Evolutionary conservation across 2,888 invertebrate species (phyloP).

Genomic region (Lasioglossum oenotherae): DNA sequence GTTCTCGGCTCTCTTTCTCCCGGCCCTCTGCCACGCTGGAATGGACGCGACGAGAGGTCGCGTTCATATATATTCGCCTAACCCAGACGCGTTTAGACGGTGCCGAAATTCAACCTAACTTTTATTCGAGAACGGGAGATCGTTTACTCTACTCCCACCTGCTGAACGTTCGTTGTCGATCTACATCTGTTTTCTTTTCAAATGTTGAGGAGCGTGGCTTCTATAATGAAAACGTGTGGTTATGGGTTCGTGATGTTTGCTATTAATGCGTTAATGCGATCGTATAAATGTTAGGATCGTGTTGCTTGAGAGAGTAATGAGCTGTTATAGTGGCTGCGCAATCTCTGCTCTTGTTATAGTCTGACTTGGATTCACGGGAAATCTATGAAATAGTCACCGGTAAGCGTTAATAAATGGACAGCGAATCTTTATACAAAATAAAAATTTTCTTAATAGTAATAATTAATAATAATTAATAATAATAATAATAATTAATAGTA

Average conservation of each 20-base stretch:
- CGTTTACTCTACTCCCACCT: not conserved
- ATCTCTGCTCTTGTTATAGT: too few species aligned
- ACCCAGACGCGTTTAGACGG: not conserved
- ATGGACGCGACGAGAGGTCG: not conserved
- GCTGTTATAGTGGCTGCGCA: too few species aligned
- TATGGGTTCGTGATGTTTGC: not conserved
- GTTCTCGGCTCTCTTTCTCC: conserved; percentile 8
- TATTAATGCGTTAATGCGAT: not conserved
- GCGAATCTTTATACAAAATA: too few species aligned
- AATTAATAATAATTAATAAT: too few species aligned
- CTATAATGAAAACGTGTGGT: not conserved
- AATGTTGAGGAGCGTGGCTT: not conserved
- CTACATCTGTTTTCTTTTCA: not conserved
- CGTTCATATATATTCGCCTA: not conserved
- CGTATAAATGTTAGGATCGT: not conserved
- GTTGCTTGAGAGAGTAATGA: not conserved
- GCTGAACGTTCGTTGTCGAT: not conserved
- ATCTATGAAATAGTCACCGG: too few species aligned
- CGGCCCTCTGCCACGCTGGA: conserved; percentile 28
- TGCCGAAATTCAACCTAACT: not conserved
- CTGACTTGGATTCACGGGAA: too few species aligned
- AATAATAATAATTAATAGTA: too few species aligned
- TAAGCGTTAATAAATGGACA: too few species aligned
- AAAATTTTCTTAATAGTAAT: too few species aligned
- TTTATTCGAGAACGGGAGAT: not conserved